A percentile compares a stretch with the other conserved stretches of the same genome.
phyloP scores from a whole-genome alignment of 2,113 vertebrate genomes.

The Octodon degus region DNA sequence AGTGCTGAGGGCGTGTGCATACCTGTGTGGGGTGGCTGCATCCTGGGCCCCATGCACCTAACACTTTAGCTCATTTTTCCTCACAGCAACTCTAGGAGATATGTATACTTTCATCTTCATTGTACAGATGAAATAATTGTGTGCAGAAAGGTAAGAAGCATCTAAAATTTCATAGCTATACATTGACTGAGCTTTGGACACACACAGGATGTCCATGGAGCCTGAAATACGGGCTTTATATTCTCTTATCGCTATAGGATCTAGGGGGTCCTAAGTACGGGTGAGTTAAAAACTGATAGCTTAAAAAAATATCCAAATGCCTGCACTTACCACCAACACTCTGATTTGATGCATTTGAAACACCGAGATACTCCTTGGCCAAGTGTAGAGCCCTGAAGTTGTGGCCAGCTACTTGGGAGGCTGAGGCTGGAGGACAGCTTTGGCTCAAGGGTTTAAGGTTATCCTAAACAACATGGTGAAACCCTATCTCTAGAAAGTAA shows the following conservation, averaged over 20 bases:
- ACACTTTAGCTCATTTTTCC: not conserved
- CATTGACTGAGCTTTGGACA: not conserved
- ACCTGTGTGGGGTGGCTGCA: not conserved
- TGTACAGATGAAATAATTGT: not conserved
- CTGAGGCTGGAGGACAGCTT: not conserved
- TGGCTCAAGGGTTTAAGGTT: not conserved
- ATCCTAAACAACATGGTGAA: not conserved
- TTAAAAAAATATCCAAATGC: not conserved
- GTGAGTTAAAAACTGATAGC: not conserved
- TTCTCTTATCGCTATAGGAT: not conserved
- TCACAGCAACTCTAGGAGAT: not conserved
- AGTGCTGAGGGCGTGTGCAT: not conserved
- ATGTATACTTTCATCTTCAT: not conserved
- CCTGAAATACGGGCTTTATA: not conserved
- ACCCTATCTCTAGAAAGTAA: not conserved
- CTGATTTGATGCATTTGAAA: not conserved
- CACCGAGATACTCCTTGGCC: not conserved
- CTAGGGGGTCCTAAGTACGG: not conserved
- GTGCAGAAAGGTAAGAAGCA: not conserved
- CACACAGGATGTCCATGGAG: not conserved
- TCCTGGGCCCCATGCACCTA: not conserved
- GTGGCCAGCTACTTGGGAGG: not conserved
- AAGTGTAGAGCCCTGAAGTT: too few species aligned
- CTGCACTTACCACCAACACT: not conserved
- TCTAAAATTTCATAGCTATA: not conserved